Conservation (phyloP, 2,797 vertebrate species). For the Sus cebifrons region DNA sequence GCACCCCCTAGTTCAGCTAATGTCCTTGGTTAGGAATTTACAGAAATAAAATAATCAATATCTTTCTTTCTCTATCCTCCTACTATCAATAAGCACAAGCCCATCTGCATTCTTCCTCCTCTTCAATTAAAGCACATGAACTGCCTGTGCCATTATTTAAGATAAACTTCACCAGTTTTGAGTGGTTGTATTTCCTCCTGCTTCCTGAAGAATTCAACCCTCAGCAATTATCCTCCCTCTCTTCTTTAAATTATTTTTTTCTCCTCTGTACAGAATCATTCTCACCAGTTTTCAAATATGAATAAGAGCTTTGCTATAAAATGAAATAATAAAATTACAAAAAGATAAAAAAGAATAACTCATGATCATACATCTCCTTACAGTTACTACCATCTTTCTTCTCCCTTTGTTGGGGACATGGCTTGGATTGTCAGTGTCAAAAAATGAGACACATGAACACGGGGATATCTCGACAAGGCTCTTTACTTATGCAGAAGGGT, state of each 20-base stretch:
- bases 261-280: background rate
- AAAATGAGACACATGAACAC: too few species aligned
- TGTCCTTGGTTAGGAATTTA: constrained; percentile 21
- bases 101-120: background rate
- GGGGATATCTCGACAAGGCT: too few species aligned
- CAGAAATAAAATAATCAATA: background rate
- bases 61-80: background rate
- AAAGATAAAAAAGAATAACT: background rate
- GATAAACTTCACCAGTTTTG: background rate
- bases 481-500: too few species aligned
- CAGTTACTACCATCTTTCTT: background rate
- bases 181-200: background rate
- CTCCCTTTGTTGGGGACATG: background rate
- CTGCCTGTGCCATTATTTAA: background rate
- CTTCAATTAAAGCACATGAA: background rate
- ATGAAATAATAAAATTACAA: background rate
- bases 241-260: background rate
- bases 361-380: background rate
- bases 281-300: background rate
- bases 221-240: background rate
- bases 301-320: background rate
- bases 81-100: background rate
- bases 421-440: too few species aligned
- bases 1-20: background rate
- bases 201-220: background rate